Conservation (phyloP, 2,797 vertebrate species). For the Delichon dasypus region DNA sequence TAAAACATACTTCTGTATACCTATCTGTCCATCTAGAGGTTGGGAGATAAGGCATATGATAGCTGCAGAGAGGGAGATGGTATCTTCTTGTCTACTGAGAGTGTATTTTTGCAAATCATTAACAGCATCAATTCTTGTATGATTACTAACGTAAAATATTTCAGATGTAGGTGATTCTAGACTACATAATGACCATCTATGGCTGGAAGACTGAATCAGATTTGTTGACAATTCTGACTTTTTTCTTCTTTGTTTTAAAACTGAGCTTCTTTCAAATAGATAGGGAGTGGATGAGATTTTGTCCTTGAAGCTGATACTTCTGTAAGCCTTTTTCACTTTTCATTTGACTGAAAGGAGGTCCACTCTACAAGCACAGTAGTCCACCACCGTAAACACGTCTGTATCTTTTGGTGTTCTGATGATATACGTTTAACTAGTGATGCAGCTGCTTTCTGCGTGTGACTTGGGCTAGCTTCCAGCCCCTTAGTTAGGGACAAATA, state of each 20-base stretch:
- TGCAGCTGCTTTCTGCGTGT: neutral
- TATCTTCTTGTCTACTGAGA: neutral
- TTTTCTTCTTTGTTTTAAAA: neutral
- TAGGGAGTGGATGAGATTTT: neutral
- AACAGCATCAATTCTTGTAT: neutral
- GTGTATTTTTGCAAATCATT: neutral
- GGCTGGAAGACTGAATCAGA: neutral
- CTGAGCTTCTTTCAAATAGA: neutral
- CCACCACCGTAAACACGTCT: neutral
- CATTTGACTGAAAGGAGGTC: neutral
- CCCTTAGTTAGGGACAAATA: neutral
- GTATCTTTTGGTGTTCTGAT: neutral
- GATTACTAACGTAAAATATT: neutral
- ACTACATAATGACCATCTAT: neutral
- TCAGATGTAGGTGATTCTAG: neutral
- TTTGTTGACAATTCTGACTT: neutral
- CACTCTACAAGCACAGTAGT: neutral
- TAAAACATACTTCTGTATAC: neutral
- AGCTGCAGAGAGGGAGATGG: neutral
- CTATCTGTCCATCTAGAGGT: fast-evolving
- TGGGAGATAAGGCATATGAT: fast-evolving
- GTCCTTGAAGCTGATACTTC: neutral
- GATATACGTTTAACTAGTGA: neutral
- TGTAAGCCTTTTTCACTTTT: neutral
- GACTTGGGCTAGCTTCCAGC: neutral